Base-by-base conservation (phyloP, 2,888 invertebrate species). In the Megaustenia siamemsis region DNA sequence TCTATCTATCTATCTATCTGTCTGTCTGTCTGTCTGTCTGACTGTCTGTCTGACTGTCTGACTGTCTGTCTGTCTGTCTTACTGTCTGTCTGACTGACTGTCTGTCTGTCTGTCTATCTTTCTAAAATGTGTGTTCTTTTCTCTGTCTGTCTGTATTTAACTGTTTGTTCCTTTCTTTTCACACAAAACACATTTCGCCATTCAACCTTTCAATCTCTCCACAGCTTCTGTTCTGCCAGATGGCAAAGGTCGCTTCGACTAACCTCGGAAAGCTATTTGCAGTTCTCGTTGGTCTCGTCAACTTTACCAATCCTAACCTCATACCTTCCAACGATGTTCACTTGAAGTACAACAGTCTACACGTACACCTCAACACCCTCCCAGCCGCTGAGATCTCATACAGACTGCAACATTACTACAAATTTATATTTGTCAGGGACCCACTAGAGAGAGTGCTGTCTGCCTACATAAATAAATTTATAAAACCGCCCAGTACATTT, bases 211-310 rank as follows among this genome's bases (percentile, higher is more conserved):
- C 15, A 49, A 49, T 60, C 24, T 24, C 10, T 40, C 38, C 38
- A 56, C 82, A 96, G 93, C 95, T 98, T n/a, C 95, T 98, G 21
- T 98, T 98, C 93, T 98, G 98, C 93, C 98, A 98, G 94, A 97
- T 98, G 87, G 98, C 98, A 85, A 98, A 98, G 96, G 93, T 93
- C 81, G 98, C 98, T 81, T 98, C 98, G 93, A 98, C 98, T 21
- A 98, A 98, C 94, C 98, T 98, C 97, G 98, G 98, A 93, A 95
- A 98, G 75, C 96, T 98, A 43, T 94, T 98, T 82, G 96, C 98
- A 96, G 96, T 97, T 89, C 95, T 97, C 85, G 96, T 96, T 5
- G 96, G 96, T 3, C 88, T 89, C 75, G 89, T 90, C 88, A 90
- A 91, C 75, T 88, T 86, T 1, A 90, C 89, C 0, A 87, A 92